These are phyloP conservation scores for Bactericera cockerelli DNA, from an alignment of 1,140 invertebrate genomes.

Conservation along the genomic window DNA sequence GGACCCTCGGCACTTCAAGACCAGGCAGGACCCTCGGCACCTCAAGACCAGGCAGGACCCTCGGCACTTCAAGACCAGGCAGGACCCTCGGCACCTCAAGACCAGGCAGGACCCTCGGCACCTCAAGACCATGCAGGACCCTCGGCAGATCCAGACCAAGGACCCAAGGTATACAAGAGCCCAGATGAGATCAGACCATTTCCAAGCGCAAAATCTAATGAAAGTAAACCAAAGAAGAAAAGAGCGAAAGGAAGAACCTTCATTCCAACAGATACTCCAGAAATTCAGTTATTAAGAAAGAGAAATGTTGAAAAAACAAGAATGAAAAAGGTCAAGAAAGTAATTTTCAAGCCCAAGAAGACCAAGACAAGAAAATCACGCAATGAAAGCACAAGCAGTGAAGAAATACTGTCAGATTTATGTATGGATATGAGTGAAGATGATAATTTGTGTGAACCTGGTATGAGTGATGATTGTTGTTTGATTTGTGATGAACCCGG, in stretches of 20 bases:
- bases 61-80: background rate
- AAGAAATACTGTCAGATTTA: background rate
- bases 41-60: background rate
- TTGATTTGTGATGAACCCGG: conserved; percentile 18
- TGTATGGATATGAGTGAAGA: background rate
- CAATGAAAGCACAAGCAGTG: background rate
- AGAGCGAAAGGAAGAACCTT: background rate
- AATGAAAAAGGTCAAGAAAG: background rate
- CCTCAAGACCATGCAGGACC: background rate
- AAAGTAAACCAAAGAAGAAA: background rate
- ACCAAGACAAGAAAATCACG: background rate
- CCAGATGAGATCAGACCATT: background rate
- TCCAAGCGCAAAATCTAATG: background rate
- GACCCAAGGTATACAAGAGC: background rate
- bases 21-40: too few relatives aligned
- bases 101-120: background rate
- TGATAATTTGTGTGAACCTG: background rate
- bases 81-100: background rate
- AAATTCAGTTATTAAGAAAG: background rate
- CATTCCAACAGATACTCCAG: background rate
- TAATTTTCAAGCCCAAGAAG: background rate
- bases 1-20: too few relatives aligned
- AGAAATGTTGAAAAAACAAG: background rate
- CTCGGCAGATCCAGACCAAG: background rate
- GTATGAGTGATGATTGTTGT: conserved; percentile 6